Evolutionary conservation across 2,888 invertebrate species (phyloP).

Genomic region (Octonoba sinensis): DNA sequence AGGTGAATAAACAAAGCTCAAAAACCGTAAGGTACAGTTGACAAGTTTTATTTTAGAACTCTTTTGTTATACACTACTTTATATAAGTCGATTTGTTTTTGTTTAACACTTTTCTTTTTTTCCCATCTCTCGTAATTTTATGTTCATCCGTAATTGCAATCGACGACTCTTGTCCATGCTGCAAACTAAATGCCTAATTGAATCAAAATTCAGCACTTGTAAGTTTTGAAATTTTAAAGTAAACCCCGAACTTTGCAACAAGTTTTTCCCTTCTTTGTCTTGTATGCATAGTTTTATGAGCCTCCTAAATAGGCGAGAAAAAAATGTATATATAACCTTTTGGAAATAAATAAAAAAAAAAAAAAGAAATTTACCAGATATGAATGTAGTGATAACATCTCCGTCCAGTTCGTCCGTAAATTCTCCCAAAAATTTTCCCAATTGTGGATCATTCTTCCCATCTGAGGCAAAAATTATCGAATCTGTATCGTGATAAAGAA

Average conservation of each 20-base stretch:
- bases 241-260: constrained; percentile 25
- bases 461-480: not conserved
- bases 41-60: not conserved
- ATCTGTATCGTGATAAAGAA: constrained; percentile 21
- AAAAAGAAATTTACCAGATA: constrained; percentile 14
- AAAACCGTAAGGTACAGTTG: constrained; percentile 16
- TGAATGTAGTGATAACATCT: constrained; percentile 6
- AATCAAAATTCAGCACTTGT: not conserved
- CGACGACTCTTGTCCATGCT: not conserved
- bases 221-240: constrained; percentile 5
- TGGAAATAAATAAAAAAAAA: not conserved
- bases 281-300: constrained; percentile 18
- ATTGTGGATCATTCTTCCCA: constrained; percentile 14
- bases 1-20: no score
- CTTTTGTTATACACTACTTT: constrained; percentile 6
- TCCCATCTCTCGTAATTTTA: constrained; percentile 7
- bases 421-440: constrained; percentile 11
- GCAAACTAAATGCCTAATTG: not conserved
- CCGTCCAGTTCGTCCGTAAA: constrained; percentile 22
- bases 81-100: not conserved
- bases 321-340: not conserved
- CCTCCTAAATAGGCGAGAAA: constrained; percentile 12
- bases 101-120: not conserved
- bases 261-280: not conserved
- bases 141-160: not conserved